Evolutionary conservation across 2,888 invertebrate genomes (phyloP).

Genomic region (Rhamphomyia laevipes): DNA sequence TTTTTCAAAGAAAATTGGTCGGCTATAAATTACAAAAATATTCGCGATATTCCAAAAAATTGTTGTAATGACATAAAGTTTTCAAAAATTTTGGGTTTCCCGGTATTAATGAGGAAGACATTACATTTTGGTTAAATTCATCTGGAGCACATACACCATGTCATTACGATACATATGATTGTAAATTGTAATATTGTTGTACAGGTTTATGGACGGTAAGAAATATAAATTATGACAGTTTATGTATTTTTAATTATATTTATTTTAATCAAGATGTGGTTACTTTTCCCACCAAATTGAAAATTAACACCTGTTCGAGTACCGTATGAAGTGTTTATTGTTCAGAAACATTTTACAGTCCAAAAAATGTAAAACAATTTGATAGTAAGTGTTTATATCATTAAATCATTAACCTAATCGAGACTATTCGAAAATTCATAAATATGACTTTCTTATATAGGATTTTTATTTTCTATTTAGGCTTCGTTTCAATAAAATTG

Average conservation of each 20-base stretch:
- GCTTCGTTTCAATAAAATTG: too few species aligned
- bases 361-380: constrained; percentile 41
- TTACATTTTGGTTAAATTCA: constrained; percentile 82
- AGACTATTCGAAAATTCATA: too few species aligned
- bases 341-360: constrained; percentile 65
- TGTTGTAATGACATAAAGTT: constrained; percentile 42
- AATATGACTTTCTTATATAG: too few species aligned
- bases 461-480: too few species aligned
- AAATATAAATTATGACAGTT: not conserved
- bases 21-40: constrained; percentile 28
- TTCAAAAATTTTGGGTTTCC: constrained; percentile 62
- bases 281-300: constrained; percentile 74
- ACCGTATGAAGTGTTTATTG: constrained; percentile 91
- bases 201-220: constrained; percentile 74
- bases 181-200: constrained; percentile 84
- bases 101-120: constrained; percentile 54
- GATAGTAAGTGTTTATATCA: constrained; percentile 34
- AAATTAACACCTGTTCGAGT: constrained; percentile 68
- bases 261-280: constrained; percentile 70
- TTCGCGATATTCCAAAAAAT: constrained; percentile 20
- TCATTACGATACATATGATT: constrained; percentile 90
- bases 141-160: constrained; percentile 83
- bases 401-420: not conserved
- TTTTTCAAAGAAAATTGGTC: constrained; percentile 37
- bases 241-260: not conserved